Conservation (phyloP, 2,888 invertebrate genomes). For the Meiosimyza decipiens region DNA sequence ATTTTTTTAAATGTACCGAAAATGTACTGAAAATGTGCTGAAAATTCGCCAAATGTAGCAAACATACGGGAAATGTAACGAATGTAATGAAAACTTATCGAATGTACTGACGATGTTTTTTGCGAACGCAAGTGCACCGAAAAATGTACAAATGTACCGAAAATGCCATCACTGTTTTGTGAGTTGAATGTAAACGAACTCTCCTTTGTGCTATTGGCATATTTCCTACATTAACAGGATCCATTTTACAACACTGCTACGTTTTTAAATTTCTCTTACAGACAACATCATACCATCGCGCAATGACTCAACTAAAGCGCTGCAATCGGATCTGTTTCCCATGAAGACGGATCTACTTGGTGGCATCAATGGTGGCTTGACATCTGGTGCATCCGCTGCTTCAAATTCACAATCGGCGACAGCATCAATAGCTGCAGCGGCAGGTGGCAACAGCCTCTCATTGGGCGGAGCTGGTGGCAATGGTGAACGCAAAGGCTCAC, state of each 20-base stretch:
- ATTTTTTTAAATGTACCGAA: too few relatives aligned
- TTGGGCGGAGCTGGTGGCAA: constrained; percentile 46
- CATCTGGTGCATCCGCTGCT: constrained; percentile 48
- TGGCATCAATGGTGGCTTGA: constrained; percentile 47
- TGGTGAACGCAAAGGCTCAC: constrained; percentile 61
- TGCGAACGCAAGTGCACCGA: too few relatives aligned
- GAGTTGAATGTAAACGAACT: not conserved
- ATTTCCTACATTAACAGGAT: not conserved
- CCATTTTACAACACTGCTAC: not conserved
- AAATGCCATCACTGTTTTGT: too few relatives aligned
- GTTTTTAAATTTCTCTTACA: constrained; percentile 38
- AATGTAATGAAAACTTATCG: too few relatives aligned
- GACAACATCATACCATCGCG: constrained; percentile 63
- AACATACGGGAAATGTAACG: too few relatives aligned
- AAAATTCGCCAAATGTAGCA: too few relatives aligned
- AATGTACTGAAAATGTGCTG: too few relatives aligned
- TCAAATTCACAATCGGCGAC: constrained; percentile 54
- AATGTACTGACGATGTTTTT: too few relatives aligned
- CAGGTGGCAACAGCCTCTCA: constrained; percentile 56
- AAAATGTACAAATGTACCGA: too few relatives aligned
- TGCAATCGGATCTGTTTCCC: constrained; percentile 64
- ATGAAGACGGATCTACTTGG: constrained; percentile 64
- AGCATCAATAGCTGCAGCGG: constrained; percentile 49
- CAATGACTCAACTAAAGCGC: constrained; percentile 61
- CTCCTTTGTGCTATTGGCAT: not conserved